These are phyloP conservation scores for Ahaetulla prasina DNA, from an alignment of 2,113 vertebrate species.

Conservation along the genomic window DNA sequence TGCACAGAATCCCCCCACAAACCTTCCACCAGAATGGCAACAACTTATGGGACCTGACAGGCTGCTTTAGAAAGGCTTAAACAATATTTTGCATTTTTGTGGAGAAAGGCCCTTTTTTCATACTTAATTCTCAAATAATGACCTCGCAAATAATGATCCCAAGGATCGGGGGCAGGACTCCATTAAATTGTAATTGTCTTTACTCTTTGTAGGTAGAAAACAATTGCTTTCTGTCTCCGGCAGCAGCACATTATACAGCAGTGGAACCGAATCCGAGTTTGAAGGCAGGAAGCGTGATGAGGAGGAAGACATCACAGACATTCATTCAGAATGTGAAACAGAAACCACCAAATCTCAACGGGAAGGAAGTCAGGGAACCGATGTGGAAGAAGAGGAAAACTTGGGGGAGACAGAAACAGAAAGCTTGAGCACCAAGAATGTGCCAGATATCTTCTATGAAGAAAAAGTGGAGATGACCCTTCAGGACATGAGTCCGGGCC, in stretches of 20 bases:
- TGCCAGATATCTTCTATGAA: slow-evolving; percentile 1
- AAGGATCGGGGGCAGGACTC: neutral
- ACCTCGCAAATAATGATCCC: neutral
- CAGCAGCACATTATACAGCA: slow-evolving; percentile 58
- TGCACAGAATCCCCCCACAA: too few species aligned
- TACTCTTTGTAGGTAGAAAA: slow-evolving; percentile 54
- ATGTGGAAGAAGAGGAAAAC: slow-evolving; percentile 28
- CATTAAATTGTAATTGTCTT: slow-evolving; percentile 21
- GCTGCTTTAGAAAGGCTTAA: neutral
- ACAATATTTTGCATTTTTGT: neutral
- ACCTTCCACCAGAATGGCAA: too few species aligned
- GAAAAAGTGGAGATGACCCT: neutral
- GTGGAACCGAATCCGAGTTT: slow-evolving; percentile 59
- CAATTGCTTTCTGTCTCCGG: slow-evolving; percentile 59
- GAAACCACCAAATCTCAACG: neutral
- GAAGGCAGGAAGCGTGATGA: neutral
- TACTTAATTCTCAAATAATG: too few species aligned
- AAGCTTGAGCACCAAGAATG: slow-evolving; percentile 7
- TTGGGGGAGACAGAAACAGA: slow-evolving; percentile 27
- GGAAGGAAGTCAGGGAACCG: slow-evolving; percentile 29
- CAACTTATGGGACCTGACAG: too few species aligned
- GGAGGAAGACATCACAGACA: neutral
- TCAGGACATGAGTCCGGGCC: neutral
- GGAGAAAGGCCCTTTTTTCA: neutral
- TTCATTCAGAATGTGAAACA: neutral